These are phyloP conservation scores for Luscinia luscinia DNA, from an alignment of 2,797 vertebrate species.

Conservation along the genomic window DNA sequence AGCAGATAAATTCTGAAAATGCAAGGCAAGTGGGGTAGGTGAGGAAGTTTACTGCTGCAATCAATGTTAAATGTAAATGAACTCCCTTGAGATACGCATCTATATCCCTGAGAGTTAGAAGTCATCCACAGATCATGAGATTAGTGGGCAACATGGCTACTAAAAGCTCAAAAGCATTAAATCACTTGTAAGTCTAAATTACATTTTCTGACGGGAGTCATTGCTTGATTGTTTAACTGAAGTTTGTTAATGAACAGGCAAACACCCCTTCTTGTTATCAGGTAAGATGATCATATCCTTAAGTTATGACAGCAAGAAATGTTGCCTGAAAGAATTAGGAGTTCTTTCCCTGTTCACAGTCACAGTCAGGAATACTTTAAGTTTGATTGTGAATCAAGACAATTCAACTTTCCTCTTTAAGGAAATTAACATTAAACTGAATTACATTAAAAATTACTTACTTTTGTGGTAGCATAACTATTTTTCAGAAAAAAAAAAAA, in stretches of 20 bases:
- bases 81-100: background rate
- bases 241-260: background rate
- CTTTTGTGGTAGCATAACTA: background rate
- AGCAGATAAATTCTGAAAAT: constrained; percentile 18
- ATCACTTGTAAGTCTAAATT: background rate
- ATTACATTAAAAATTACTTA: background rate
- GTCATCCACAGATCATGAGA: background rate
- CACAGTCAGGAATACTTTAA: background rate
- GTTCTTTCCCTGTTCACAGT: background rate
- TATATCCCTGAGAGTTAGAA: background rate
- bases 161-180: background rate
- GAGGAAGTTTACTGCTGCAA: background rate
- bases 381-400: background rate
- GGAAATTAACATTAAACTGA: background rate
- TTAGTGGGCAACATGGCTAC: background rate
- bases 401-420: background rate
- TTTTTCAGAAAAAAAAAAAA: background rate
- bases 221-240: background rate
- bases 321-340: background rate
- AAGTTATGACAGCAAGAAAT: constrained; percentile 3
- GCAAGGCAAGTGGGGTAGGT: background rate
- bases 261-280: background rate
- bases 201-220: background rate
- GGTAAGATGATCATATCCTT: background rate
- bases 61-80: background rate